Conservation (phyloP, 2,797 vertebrate species). For the Pangasius macronema region DNA sequence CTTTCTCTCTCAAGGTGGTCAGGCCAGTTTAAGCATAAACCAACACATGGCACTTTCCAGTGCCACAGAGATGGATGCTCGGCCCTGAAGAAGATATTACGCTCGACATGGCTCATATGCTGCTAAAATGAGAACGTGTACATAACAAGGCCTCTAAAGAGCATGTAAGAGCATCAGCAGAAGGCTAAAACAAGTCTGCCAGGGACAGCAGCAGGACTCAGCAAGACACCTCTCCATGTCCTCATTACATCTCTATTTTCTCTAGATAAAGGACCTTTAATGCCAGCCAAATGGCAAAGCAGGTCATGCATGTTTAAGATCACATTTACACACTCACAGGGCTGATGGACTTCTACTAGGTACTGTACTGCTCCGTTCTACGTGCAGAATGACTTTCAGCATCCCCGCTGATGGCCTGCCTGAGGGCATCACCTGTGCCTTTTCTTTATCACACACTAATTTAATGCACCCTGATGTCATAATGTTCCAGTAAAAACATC, state of each 20-base stretch:
- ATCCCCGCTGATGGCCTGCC: conserved; percentile 13
- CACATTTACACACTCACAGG: conserved; percentile 6
- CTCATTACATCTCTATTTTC: conserved; percentile 42
- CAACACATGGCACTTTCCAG: conserved; percentile 45
- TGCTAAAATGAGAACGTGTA: conserved; percentile 36
- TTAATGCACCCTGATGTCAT: conserved; percentile 39
- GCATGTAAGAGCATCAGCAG: conserved; percentile 36
- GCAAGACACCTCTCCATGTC: conserved; percentile 8
- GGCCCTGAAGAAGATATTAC: conserved; percentile 49
- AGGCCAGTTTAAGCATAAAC: conserved; percentile 56
- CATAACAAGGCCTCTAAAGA: conserved; percentile 42
- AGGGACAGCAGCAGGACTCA: conserved; percentile 35
- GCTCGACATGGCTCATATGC: conserved; percentile 45
- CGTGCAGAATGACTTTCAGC: conserved; percentile 3
- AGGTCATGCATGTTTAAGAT: conserved; percentile 13
- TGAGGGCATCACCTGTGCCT: conserved; percentile 16
- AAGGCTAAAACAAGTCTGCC: conserved; percentile 36
- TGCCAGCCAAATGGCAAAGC: neutral
- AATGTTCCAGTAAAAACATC: conserved; percentile 44
- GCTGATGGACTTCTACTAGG: neutral
- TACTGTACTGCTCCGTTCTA: neutral
- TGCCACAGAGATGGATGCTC: conserved; percentile 44
- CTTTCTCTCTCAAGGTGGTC: conserved; percentile 25
- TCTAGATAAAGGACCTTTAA: conserved; percentile 30
- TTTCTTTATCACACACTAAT: conserved; percentile 47